Evolutionary conservation across 1,140 invertebrate genomes (phyloP).

Genomic region (Aethina tumida): DNA sequence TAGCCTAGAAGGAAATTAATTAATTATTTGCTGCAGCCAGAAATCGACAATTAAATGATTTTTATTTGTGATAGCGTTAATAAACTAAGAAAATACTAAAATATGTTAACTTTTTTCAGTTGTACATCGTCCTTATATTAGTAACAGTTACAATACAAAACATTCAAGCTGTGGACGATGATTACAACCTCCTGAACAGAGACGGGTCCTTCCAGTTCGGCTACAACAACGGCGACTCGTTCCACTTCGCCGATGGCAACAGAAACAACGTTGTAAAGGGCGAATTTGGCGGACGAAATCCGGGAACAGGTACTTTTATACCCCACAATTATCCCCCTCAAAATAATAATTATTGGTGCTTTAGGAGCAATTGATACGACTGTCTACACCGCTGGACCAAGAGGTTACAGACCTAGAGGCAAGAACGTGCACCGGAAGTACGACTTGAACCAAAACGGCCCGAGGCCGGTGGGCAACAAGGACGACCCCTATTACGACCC

Average conservation of each 20-base stretch:
- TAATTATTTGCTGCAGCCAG: too few relatives aligned
- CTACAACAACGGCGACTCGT: slow-evolving; percentile 56
- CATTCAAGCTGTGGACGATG: slow-evolving; percentile 21
- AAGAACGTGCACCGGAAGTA: slow-evolving; percentile 57
- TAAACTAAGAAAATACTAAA: too few relatives aligned
- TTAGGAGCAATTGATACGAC: slow-evolving; percentile 49
- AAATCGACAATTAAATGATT: too few relatives aligned
- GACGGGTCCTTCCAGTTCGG: slow-evolving; percentile 57
- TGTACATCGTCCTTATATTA: too few relatives aligned
- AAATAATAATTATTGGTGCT: too few relatives aligned
- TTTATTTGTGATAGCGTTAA: too few relatives aligned
- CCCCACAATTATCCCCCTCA: too few relatives aligned
- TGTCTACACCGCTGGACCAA: slow-evolving; percentile 59
- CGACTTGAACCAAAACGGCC: slow-evolving; percentile 52
- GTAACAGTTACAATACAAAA: too few relatives aligned
- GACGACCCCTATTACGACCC: slow-evolving; percentile 60
- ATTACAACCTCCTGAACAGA: slow-evolving; percentile 36
- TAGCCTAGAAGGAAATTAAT: too few relatives aligned
- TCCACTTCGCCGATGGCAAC: slow-evolving; percentile 49
- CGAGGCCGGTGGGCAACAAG: slow-evolving; percentile 45
- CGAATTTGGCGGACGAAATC: slow-evolving; percentile 52
- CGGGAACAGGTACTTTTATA: slow-evolving; percentile 41
- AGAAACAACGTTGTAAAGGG: slow-evolving; percentile 50
- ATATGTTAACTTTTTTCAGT: too few relatives aligned
- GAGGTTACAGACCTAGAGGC: slow-evolving; percentile 58